Evolutionary conservation across 2,113 vertebrate species (phyloP).

Genomic region (Percina caprodes): DNA sequence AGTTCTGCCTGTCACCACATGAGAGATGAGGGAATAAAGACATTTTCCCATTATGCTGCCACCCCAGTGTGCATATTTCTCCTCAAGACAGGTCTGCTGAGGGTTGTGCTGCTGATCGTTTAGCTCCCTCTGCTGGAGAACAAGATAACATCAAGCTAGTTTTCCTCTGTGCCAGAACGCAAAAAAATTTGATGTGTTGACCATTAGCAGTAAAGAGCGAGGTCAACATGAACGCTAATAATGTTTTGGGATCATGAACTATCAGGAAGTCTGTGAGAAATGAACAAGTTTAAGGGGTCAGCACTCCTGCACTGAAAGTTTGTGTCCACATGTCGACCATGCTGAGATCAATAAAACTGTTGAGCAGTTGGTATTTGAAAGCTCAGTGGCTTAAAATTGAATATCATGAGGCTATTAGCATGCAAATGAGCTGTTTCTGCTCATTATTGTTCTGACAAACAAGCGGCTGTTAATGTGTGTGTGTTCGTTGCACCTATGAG

Average conservation of each 20-base stretch:
- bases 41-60: conserved; percentile 69
- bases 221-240: background rate
- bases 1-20: conserved; percentile 74
- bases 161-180: background rate
- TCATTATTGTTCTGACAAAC: conserved; percentile 57
- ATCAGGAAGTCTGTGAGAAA: background rate
- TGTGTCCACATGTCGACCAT: conserved; percentile 16
- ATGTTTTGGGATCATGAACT: background rate
- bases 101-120: conserved; percentile 5
- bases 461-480: conserved; percentile 29
- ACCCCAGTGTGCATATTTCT: conserved; percentile 50
- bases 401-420: conserved; percentile 41
- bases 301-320: background rate
- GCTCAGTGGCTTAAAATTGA: conserved; percentile 21
- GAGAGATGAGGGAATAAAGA: conserved; percentile 76
- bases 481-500: conserved; percentile 44
- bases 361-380: conserved; percentile 16
- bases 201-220: background rate
- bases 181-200: background rate
- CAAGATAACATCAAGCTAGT: background rate
- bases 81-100: conserved; percentile 40
- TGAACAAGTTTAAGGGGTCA: background rate
- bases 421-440: conserved; percentile 54
- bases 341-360: conserved; percentile 11
- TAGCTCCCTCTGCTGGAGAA: conserved; percentile 71